Conservation (phyloP, 2,888 invertebrate genomes). For the Leptodirus hochenwartii region DNA sequence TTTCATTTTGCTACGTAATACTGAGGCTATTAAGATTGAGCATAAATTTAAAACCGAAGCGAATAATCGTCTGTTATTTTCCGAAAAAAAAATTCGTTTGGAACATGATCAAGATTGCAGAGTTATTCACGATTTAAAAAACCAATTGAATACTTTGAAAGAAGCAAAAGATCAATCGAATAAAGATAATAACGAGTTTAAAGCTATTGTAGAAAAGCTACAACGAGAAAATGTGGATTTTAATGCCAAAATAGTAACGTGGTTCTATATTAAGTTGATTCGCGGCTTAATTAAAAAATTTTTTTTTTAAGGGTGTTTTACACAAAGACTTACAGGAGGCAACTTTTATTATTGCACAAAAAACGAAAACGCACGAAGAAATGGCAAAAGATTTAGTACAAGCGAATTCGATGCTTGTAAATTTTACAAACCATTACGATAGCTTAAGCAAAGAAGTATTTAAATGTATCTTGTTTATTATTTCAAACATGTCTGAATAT, state of each 20-base stretch:
- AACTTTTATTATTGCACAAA: conserved; percentile 22
- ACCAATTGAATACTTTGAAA: conserved; percentile 18
- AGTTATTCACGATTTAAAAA: conserved; percentile 17
- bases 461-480: neutral
- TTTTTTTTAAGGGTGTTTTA: conserved; percentile 21
- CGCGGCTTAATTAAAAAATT: conserved; percentile 2
- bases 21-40: conserved; percentile 18
- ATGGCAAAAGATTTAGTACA: conserved; percentile 24
- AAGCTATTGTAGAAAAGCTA: too few species aligned
- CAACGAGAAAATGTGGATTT: too few species aligned
- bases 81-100: conserved; percentile 19
- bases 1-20: conserved; percentile 16
- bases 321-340: conserved; percentile 22
- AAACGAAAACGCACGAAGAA: conserved; percentile 22
- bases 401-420: conserved; percentile 25
- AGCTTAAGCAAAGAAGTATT: conserved; percentile 19
- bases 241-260: too few species aligned
- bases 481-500: conserved; percentile 5
- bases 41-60: conserved; percentile 16
- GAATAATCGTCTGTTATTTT: conserved; percentile 15
- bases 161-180: conserved; percentile 9
- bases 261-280: too few species aligned
- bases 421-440: conserved; percentile 24
- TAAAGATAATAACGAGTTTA: conserved; percentile 9
- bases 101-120: conserved; percentile 18